Conservation (phyloP, 2,888 invertebrate genomes). For the Zygogramma bicolorata region DNA sequence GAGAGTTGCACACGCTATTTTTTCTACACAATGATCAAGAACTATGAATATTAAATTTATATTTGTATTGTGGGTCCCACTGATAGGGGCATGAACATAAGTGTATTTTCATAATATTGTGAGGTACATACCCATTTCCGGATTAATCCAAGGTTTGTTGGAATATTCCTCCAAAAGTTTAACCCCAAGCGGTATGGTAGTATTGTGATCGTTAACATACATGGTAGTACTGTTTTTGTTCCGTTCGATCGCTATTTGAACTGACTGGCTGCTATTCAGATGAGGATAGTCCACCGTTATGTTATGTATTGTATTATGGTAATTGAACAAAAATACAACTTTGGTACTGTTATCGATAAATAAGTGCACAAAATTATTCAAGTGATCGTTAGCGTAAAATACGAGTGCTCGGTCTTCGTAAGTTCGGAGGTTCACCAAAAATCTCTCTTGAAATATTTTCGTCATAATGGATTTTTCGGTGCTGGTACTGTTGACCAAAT, state of each 20-base stretch:
- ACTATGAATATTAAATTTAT: no score
- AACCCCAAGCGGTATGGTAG: constrained; percentile 77
- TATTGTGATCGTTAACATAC: constrained; percentile 84
- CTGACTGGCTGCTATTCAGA: constrained; percentile 84
- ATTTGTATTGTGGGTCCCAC: no score
- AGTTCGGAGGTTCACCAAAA: constrained; percentile 91
- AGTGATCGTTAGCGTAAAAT: constrained; percentile 91
- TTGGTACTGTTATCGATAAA: constrained; percentile 84
- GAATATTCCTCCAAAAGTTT: constrained; percentile 81
- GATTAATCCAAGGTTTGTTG: constrained; percentile 88
- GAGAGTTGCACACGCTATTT: no score
- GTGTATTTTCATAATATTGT: no score
- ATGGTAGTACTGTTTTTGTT: constrained; percentile 79
- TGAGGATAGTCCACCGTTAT: constrained; percentile 81
- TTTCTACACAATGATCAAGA: no score
- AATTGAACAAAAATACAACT: constrained; percentile 88
- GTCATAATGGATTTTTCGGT: constrained; percentile 73
- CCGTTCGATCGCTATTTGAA: constrained; percentile 89
- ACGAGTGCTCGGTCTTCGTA: constrained; percentile 86
- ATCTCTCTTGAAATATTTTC: constrained; percentile 82
- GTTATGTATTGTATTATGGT: constrained; percentile 83
- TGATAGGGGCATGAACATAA: no score
- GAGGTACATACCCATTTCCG: constrained; percentile 75
- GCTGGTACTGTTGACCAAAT: constrained; percentile 69
- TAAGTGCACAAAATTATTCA: constrained; percentile 93